Evolutionary conservation across 2,113 vertebrate species (phyloP).

Genomic region (Notarius quadriscutis): DNA sequence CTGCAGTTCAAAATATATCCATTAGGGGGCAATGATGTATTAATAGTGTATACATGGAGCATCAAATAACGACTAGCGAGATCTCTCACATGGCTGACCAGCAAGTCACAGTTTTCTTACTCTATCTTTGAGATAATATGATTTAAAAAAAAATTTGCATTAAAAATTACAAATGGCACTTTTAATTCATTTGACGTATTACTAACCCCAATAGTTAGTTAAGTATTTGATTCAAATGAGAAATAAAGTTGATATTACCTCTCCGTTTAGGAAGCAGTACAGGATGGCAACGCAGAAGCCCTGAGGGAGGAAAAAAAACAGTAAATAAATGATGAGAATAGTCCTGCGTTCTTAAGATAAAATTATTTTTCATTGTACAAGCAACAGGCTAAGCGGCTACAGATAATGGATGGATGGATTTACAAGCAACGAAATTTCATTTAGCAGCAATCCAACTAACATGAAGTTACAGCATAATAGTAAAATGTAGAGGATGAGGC

Average conservation of each 20-base stretch:
- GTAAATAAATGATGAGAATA: neutral
- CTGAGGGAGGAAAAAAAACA: conserved; percentile 67
- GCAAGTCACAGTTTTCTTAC: neutral
- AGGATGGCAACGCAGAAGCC: conserved; percentile 94
- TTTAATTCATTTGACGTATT: neutral
- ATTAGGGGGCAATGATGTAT: neutral
- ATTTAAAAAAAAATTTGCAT: neutral
- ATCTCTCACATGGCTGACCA: neutral
- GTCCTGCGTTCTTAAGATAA: no score
- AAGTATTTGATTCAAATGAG: neutral
- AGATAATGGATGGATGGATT: no score
- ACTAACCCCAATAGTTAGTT: neutral
- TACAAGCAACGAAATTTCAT: neutral
- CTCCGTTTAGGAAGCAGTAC: conserved; percentile 97
- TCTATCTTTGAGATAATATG: neutral
- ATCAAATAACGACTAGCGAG: neutral
- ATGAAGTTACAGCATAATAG: neutral
- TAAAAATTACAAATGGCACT: neutral
- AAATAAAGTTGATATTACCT: conserved; percentile 77
- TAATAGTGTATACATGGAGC: neutral
- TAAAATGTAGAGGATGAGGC: neutral
- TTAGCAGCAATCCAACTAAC: neutral
- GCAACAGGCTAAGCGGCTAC: no score
- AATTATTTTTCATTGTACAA: neutral
- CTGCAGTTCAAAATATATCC: neutral